Evolutionary conservation across 2,888 invertebrate genomes (phyloP), one percentile per base, ranked within the genome.

Genomic region (Leptopilina drosophilae): DNA sequence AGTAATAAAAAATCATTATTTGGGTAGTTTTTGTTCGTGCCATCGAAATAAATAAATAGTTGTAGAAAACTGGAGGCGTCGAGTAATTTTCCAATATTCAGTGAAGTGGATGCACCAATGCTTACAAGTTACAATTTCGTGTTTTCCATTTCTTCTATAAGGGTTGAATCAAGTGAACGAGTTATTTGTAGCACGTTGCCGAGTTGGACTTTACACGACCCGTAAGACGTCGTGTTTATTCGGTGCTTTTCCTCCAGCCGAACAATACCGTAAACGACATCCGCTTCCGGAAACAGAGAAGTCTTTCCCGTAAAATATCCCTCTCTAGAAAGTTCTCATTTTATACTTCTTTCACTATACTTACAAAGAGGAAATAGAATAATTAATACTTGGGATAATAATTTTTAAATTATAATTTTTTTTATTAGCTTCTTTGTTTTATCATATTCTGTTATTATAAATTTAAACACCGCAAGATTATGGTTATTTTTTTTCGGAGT

Each of bases 211-310:
- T 42, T 62, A 76, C 49, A 64, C 76, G 76, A 64, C 62, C 64
- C 64, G 42, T 64, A 64, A 64, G 62, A 76, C 64, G 46, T 76
- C 46, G 62, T 64, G 76, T 64, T 76, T 76, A 64, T 76, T 76
- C 64, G 64, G 62, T 62, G 76, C 64, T 76, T 64, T 76, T 64
- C 76, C 76, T 66, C 59, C 42, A 14, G 62, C 42, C 69, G 69
- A 73, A 73, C 73, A 73, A 73, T 73, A 73, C 73, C 73, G 73
- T 73, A 76, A 76, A 76, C 76, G 62, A 64, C 64, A 76, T 64
- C 62, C 76, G 62, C 26, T 76, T 64, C 64, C 49, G 62, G 20
- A 62, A 64, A 64, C 64, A 62, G 64, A 64, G 14, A 64, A 40
- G 26, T 76, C 76, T 76, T 76, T 20, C 42, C 64, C 64, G 62